Conservation (phyloP, 2,797 vertebrate genomes). For the Peromyscus nudipes region DNA sequence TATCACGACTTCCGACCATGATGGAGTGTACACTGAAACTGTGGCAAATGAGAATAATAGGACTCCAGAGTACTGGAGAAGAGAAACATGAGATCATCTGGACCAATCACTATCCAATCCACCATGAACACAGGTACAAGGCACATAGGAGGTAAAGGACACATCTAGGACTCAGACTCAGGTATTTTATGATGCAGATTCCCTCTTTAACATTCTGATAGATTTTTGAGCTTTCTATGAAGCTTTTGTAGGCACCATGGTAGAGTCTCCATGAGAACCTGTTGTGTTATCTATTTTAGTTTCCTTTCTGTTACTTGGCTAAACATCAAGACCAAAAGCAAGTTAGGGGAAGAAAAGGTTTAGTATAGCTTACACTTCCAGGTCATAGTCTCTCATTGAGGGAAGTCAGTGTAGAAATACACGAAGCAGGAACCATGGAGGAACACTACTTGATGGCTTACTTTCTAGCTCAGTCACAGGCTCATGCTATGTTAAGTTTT, state of each 20-base stretch:
- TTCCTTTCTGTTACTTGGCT: background rate
- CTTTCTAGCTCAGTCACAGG: background rate
- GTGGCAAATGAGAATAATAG: background rate
- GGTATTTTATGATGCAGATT: background rate
- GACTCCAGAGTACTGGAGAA: background rate
- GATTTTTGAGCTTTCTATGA: background rate
- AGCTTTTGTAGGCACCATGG: background rate
- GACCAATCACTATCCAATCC: background rate
- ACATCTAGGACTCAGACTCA: background rate
- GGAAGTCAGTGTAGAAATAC: background rate
- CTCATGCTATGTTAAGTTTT: background rate
- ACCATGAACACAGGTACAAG: background rate
- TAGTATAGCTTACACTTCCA: background rate
- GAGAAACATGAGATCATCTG: background rate
- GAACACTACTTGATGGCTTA: background rate
- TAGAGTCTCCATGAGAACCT: background rate
- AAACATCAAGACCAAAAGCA: background rate
- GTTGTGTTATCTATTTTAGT: background rate
- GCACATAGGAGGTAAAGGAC: no score
- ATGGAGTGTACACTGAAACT: background rate
- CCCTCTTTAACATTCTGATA: background rate
- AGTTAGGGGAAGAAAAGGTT: background rate
- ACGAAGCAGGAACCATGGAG: background rate
- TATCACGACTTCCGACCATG: background rate
- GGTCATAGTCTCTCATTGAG: background rate